Evolutionary conservation across 2,888 invertebrate genomes (phyloP).

Genomic region (Bruchidius siliquastri): DNA sequence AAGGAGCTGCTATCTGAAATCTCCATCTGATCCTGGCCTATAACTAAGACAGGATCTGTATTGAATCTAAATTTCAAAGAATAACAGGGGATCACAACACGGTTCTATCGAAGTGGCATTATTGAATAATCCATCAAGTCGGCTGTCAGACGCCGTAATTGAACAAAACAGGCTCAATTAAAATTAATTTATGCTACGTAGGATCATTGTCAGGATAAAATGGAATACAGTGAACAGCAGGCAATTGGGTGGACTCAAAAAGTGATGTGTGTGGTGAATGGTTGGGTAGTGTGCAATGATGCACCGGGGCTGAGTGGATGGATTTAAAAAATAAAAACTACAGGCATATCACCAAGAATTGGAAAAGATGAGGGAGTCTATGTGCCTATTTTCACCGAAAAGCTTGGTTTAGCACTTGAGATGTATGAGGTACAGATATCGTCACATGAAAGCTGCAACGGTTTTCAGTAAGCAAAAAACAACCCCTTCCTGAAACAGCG

Average conservation of each 20-base stretch:
- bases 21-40: conserved; percentile 17
- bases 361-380: too few species aligned
- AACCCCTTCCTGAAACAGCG: background rate
- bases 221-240: conserved; percentile 9
- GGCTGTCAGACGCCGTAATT: conserved; percentile 23
- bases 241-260: conserved; percentile 12
- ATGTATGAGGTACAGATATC: too few species aligned
- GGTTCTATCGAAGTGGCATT: background rate
- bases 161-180: conserved; percentile 28
- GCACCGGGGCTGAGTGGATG: too few species aligned
- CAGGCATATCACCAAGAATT: too few species aligned
- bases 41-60: conserved; percentile 12
- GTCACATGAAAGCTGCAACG: background rate
- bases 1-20: conserved; percentile 15
- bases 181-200: conserved; percentile 29
- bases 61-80: conserved; percentile 17
- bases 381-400: too few species aligned
- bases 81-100: conserved; percentile 14
- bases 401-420: too few species aligned
- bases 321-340: too few species aligned
- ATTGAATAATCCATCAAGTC: conserved; percentile 26
- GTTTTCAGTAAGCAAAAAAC: background rate
- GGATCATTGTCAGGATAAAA: conserved; percentile 9
- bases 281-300: background rate
- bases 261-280: conserved; percentile 6